Conservation (phyloP, 2,113 vertebrate genomes). For the Microtus montanus region DNA sequence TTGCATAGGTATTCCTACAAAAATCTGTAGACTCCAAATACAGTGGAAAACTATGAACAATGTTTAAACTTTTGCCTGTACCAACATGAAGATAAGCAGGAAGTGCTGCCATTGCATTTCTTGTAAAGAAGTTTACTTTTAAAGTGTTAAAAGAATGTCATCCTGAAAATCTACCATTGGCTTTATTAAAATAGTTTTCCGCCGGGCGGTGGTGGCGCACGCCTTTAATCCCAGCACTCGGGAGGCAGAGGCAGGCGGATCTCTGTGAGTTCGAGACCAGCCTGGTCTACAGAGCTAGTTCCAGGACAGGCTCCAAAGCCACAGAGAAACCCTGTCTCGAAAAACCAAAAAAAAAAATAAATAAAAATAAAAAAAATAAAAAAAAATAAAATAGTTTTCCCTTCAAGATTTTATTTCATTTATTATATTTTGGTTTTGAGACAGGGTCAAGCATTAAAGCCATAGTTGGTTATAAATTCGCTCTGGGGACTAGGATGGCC, state of each 20-base stretch:
- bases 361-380: too few relatives aligned
- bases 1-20: not conserved
- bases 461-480: not conserved
- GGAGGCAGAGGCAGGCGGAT: too few relatives aligned
- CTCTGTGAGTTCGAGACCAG: too few relatives aligned
- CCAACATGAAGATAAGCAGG: not conserved
- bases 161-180: not conserved
- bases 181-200: not conserved
- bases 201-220: too few relatives aligned
- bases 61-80: not conserved
- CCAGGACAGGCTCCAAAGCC: too few relatives aligned
- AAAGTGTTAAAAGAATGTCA: not conserved
- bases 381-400: not conserved
- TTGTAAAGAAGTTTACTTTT: not conserved
- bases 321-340: too few relatives aligned
- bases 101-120: not conserved
- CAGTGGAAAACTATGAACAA: not conserved
- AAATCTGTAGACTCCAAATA: not conserved
- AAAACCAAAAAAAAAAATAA: too few relatives aligned
- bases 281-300: too few relatives aligned
- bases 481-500: not conserved
- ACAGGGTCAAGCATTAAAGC: not conserved
- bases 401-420: not conserved
- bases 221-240: too few relatives aligned
- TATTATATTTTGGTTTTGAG: not conserved